Evolutionary conservation across 2,797 vertebrate genomes (phyloP).

Genomic region (Peromyscus nudipes): DNA sequence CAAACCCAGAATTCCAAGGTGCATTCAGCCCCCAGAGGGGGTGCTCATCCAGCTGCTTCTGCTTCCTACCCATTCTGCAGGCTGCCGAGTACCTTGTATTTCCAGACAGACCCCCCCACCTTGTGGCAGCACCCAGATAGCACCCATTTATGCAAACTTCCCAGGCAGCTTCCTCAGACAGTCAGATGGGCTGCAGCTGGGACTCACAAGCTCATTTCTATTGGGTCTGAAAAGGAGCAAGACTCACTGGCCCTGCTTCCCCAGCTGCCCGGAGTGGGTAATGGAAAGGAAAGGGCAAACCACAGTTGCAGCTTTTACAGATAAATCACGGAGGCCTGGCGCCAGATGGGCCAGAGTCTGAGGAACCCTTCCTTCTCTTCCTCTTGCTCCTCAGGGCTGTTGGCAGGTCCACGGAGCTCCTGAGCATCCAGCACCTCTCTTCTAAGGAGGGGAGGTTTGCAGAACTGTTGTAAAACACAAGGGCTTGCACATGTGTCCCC

Average conservation of each 20-base stretch:
- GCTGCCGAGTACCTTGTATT: not conserved
- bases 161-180: constrained; percentile 18
- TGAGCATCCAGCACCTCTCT: not conserved
- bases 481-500: accelerated
- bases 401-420: accelerated
- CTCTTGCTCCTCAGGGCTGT: not conserved
- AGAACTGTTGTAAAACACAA: not conserved
- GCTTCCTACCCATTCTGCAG: not conserved
- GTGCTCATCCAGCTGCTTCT: accelerated
- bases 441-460: accelerated
- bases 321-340: constrained; percentile 52
- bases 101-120: not conserved
- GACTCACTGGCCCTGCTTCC: constrained; percentile 2
- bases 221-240: constrained; percentile 70
- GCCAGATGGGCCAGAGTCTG: not conserved
- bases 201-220: not conserved
- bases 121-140: not conserved
- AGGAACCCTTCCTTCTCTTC: not conserved
- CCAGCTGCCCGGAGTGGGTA: not conserved
- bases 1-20: not conserved
- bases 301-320: constrained; percentile 28
- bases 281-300: constrained; percentile 37
- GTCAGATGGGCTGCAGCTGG: constrained; percentile 86
- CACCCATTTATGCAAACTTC: not conserved
- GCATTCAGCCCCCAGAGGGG: not conserved